Base-by-base conservation (phyloP, 2,888 invertebrate species). In the Mythimna vitellina region DNA sequence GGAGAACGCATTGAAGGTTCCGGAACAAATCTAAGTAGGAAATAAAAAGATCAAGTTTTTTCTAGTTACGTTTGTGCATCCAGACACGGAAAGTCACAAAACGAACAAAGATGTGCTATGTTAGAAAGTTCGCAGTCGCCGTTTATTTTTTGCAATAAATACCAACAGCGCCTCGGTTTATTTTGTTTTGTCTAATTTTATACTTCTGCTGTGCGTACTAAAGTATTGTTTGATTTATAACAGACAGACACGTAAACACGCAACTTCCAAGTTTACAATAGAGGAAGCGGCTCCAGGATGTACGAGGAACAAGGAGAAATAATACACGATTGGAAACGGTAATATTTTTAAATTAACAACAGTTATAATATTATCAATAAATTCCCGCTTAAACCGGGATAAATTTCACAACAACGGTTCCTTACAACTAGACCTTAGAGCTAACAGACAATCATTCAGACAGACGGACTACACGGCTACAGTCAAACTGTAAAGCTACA, bases 391-490 rank as follows among this genome's bases (percentile, higher is more conserved):
- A 74, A 83, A 87, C 74, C 76, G 87, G 86, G 87, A 85, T 79
- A 85, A 61, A 80, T 75, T 87, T 89, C 84, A 89, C 84, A 89
- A 89, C 85, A 84, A 76, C 65, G 76, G 74, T 86, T 87, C 65
- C 85, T 85, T 88, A 88, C 73, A 76, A 73, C 75, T 87, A 87
- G 65, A 70, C n/a, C 74, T 69, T 84, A 86, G 78, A 77, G 81
- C 80, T 80, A 72, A 73, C 60, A 58, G 42, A 75, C 84, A 76
- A 65, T 70, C 73, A 79, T 64, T 54, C 72, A 78, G 51, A 69
- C 77, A 46, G 46, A 71, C 75, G 57, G 29, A 73, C 66, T 57
- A 65, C 51, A 67, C 68, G 20, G 38, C 14, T 78, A 81, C 81
- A 79, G 75, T 82, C 75, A 79, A 65, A 78, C 82, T 82, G 82